Percentiles rank a stretch among this genome's conserved stretches.
These are phyloP conservation scores for Cordylochernes scorpioides DNA, from an alignment of 2,888 invertebrate genomes.

Conservation along the genomic window DNA sequence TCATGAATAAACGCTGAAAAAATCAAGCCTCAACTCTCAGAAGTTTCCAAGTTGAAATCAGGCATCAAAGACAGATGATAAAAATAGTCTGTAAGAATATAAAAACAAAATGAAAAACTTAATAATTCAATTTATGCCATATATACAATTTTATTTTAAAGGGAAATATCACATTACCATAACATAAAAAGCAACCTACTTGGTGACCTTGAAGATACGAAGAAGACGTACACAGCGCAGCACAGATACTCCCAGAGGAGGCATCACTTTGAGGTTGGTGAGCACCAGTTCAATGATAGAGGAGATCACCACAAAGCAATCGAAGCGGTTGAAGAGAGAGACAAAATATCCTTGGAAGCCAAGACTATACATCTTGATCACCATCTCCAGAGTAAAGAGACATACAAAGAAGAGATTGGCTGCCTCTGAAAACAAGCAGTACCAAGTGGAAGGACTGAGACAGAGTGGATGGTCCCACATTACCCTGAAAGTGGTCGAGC, in stretches of 20 bases:
- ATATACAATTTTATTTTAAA: not conserved
- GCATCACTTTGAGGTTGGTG: slow-evolving; percentile 68
- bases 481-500: slow-evolving; percentile 87
- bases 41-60: no score
- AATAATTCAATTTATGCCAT: not conserved
- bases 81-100: no score
- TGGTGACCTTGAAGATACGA: slow-evolving; percentile 95
- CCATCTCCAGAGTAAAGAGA: slow-evolving; percentile 92
- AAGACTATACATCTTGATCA: slow-evolving; percentile 98
- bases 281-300: slow-evolving; percentile 90
- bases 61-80: no score
- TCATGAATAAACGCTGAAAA: no score
- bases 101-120: no score
- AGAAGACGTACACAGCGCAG: slow-evolving; percentile 84
- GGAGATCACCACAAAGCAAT: slow-evolving; percentile 96
- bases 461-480: slow-evolving; percentile 5
- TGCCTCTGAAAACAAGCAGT: slow-evolving; percentile 35
- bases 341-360: slow-evolving; percentile 97
- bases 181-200: slow-evolving; percentile 34
- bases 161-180: not conserved
- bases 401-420: slow-evolving; percentile 96
- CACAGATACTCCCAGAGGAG: slow-evolving; percentile 88
- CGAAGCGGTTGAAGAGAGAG: slow-evolving; percentile 95
- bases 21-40: no score
- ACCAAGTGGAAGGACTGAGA: not conserved